Conservation (phyloP, 2,113 vertebrate genomes). For the Pollachius pollachius region DNA sequence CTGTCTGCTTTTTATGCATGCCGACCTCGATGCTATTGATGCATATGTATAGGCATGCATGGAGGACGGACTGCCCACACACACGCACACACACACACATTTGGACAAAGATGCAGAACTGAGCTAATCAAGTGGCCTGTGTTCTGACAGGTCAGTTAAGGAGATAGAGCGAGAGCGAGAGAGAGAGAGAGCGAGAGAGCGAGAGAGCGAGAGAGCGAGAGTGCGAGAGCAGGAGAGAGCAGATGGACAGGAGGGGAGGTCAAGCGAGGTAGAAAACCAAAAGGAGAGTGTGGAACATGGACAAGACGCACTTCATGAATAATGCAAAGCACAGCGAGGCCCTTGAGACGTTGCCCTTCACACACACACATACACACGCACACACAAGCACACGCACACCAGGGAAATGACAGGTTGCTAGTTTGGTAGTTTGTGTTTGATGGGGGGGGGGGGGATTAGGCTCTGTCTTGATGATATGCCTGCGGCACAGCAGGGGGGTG, state of each 20-base stretch:
- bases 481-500: conserved; percentile 23
- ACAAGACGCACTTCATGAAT: conserved; percentile 58
- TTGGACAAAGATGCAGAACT: not conserved
- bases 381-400: no score
- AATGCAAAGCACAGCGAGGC: conserved; percentile 52
- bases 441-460: conserved; percentile 49
- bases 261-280: not conserved
- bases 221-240: not conserved
- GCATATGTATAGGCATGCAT: no score
- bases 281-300: not conserved
- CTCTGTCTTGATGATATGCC: conserved; percentile 48
- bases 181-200: not conserved
- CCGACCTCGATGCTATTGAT: no score
- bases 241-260: not conserved
- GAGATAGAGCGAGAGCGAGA: not conserved
- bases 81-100: no score
- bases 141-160: not conserved
- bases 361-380: conserved; percentile 9
- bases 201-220: not conserved
- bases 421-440: no score
- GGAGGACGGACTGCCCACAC: no score
- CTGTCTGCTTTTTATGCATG: no score
- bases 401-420: no score
- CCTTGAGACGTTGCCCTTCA: conserved; percentile 42
- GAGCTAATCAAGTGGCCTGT: not conserved